Percentiles rank a stretch among this genome's conserved stretches.
Conservation (phyloP, 2,113 vertebrate species). For the Colaptes auratus region DNA sequence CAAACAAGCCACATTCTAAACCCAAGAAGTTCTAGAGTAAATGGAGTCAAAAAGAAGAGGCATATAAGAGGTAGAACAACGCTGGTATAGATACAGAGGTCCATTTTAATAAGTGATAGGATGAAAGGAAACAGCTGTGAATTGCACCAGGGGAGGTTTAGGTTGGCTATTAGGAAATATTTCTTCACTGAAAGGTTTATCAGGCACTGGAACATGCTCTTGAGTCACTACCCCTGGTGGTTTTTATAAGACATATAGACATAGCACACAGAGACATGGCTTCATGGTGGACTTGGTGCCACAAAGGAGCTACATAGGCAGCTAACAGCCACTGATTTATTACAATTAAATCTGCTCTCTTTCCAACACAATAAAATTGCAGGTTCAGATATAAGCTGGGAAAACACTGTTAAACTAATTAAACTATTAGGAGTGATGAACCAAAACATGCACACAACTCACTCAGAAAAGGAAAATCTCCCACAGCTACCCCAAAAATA, state of each 20-base stretch:
- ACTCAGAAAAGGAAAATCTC: too few relatives aligned
- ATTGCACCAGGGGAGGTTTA: neutral
- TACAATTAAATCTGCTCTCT: too few relatives aligned
- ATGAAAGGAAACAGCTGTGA: neutral
- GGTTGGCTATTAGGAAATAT: neutral
- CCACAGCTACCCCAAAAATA: too few relatives aligned
- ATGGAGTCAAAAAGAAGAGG: neutral
- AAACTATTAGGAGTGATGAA: too few relatives aligned
- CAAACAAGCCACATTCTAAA: rapidly evolving
- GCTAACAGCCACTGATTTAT: too few relatives aligned
- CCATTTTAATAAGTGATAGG: neutral
- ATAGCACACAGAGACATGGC: neutral
- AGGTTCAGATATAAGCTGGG: too few relatives aligned
- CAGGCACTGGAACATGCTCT: neutral
- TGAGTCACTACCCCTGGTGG: rapidly evolving
- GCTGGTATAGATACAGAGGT: neutral
- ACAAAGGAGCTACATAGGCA: too few relatives aligned
- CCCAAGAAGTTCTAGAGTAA: neutral
- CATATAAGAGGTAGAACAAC: neutral
- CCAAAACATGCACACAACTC: too few relatives aligned
- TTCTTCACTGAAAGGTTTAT: neutral
- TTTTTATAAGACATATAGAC: neutral
- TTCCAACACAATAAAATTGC: too few relatives aligned
- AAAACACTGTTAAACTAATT: too few relatives aligned
- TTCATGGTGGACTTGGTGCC: neutral